Percentiles rank a stretch among this genome's conserved stretches.
Conservation (phyloP, 1,140 invertebrate genomes). For the Chlorops oryzae region DNA sequence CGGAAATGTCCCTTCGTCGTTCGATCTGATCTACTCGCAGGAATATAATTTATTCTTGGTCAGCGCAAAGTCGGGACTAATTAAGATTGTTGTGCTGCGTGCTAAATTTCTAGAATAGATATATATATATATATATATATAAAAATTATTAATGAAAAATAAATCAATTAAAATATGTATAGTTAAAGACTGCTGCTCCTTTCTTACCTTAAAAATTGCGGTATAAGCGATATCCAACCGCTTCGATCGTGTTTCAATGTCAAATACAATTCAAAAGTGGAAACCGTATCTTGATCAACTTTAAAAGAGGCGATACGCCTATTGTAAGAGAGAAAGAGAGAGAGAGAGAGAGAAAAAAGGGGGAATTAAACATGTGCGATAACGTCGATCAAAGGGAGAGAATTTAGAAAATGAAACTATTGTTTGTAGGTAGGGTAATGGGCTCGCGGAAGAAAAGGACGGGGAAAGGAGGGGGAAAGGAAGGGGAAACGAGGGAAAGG, state of each 20-base stretch:
- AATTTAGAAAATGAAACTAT: too few relatives aligned
- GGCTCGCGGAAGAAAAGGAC: too few relatives aligned
- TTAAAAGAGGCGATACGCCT: slow-evolving; percentile 60
- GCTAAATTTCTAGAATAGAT: slow-evolving; percentile 67
- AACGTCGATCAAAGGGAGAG: too few relatives aligned
- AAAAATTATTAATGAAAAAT: slow-evolving; percentile 2
- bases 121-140: not conserved
- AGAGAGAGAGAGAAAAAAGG: not conserved
- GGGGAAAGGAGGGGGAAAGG: too few relatives aligned
- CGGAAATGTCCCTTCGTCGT: not conserved
- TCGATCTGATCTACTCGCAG: slow-evolving; percentile 24
- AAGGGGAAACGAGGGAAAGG: too few relatives aligned
- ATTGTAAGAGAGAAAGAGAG: not conserved
- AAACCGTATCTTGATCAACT: slow-evolving; percentile 73
- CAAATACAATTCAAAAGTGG: slow-evolving; percentile 79
- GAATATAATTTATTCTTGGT: slow-evolving; percentile 79
- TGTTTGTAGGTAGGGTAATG: too few relatives aligned
- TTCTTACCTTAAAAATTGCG: slow-evolving; percentile 79
- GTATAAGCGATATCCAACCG: slow-evolving; percentile 75
- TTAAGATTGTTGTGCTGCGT: slow-evolving; percentile 73
- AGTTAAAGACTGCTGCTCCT: not conserved
- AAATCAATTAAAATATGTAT: slow-evolving; percentile 4
- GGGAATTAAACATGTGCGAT: too few relatives aligned
- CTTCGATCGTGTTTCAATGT: slow-evolving; percentile 75
- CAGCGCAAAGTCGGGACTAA: slow-evolving; percentile 74